phyloP scores from a whole-genome alignment of 2,113 vertebrate species.

The Tamias sibiricus region DNA sequence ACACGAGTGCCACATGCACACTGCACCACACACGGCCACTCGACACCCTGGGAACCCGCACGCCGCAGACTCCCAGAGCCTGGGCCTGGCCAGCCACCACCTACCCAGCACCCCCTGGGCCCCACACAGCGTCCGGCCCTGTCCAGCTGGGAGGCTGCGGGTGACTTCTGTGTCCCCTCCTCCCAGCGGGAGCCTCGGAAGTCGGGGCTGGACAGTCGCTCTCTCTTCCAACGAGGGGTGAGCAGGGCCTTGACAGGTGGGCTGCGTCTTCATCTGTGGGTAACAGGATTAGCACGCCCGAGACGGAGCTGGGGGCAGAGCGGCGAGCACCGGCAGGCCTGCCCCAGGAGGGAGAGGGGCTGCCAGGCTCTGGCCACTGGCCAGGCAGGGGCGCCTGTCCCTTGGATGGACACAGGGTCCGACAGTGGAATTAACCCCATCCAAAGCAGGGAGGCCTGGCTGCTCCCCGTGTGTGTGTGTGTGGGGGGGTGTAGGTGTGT shows the following conservation, averaged over 20 bases:
- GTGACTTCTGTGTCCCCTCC: slow-evolving; percentile 57
- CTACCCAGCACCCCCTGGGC: rapidly evolving
- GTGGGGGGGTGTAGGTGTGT: background rate
- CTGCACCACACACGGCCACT: rapidly evolving
- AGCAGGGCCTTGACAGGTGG: slow-evolving; percentile 88
- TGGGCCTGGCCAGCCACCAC: rapidly evolving
- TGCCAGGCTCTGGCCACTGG: slow-evolving; percentile 77
- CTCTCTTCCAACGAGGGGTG: slow-evolving; percentile 85
- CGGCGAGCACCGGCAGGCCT: slow-evolving; percentile 88
- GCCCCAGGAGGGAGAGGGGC: slow-evolving; percentile 75
- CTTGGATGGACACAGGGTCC: slow-evolving; percentile 80
- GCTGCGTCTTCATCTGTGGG: slow-evolving; percentile 93
- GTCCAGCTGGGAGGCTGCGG: background rate
- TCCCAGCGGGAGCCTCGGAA: slow-evolving; percentile 83
- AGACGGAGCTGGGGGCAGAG: slow-evolving; percentile 85
- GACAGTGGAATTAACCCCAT: slow-evolving; percentile 92
- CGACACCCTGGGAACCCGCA: rapidly evolving
- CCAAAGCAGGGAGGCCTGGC: slow-evolving; percentile 63
- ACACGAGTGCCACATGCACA: rapidly evolving
- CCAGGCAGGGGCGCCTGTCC: slow-evolving; percentile 46
- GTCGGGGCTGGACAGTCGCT: slow-evolving; percentile 85
- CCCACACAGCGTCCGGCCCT: rapidly evolving
- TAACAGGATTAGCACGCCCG: slow-evolving; percentile 93
- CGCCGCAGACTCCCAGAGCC: rapidly evolving
- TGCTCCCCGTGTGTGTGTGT: background rate